Percentiles rank a stretch among this genome's conserved stretches.
phyloP scores from a whole-genome alignment of 2,888 invertebrate species.

The Platycnemis pennipes region DNA sequence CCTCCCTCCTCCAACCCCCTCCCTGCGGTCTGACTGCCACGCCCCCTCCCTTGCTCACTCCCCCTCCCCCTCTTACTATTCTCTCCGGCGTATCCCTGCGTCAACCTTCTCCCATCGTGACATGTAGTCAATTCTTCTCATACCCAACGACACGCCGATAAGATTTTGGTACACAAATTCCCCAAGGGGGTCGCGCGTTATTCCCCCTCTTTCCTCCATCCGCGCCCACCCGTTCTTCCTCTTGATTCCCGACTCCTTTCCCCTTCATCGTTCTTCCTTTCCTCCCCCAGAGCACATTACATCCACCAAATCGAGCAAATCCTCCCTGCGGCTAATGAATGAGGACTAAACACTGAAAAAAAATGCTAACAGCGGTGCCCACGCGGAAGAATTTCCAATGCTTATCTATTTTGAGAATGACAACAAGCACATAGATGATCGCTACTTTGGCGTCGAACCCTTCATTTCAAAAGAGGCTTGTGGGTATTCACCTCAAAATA shows the following conservation, averaged over 20 bases:
- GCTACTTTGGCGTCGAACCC: too few species aligned
- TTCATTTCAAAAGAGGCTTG: too few species aligned
- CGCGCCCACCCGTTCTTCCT: not conserved
- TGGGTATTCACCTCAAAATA: too few species aligned
- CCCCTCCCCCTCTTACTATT: too few species aligned
- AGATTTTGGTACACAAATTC: slow-evolving; percentile 36
- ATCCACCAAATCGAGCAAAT: not conserved
- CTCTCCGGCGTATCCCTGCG: not conserved
- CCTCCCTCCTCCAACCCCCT: slow-evolving; percentile 17
- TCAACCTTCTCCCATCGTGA: not conserved
- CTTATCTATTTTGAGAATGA: too few species aligned
- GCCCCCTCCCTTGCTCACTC: not conserved
- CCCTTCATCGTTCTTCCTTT: not conserved
- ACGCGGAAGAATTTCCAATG: not conserved
- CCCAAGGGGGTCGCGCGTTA: not conserved
- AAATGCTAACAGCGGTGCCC: not conserved
- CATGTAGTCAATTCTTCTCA: slow-evolving; percentile 28
- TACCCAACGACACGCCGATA: slow-evolving; percentile 36
- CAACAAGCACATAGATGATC: too few species aligned
- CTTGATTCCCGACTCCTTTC: too few species aligned
- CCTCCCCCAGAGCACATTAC: not conserved
- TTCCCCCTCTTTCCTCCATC: not conserved
- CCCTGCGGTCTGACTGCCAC: not conserved
- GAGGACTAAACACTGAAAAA: not conserved
- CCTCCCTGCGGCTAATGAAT: not conserved